A percentile compares a stretch with the other conserved stretches of the same genome.
Conservation (phyloP, 2,888 invertebrate genomes). For the Mantis religiosa region DNA sequence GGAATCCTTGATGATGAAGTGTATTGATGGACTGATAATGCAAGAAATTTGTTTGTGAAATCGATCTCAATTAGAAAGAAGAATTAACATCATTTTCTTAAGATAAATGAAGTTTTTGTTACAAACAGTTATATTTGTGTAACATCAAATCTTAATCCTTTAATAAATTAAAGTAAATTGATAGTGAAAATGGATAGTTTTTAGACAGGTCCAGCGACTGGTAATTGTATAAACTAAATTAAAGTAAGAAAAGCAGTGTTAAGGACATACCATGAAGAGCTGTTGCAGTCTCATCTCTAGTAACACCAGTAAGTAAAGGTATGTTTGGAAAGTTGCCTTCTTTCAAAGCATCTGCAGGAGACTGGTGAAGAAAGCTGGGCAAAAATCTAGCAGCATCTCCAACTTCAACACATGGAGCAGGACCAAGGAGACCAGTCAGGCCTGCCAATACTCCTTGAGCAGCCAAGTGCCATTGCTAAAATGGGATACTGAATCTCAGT, state of each 20-base stretch:
- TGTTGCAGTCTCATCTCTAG: constrained; percentile 65
- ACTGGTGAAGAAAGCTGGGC: constrained; percentile 60
- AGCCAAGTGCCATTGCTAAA: constrained; percentile 44
- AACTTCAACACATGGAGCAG: constrained; percentile 67
- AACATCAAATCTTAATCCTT: too few relatives aligned
- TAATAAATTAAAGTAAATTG: background rate
- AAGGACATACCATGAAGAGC: constrained; percentile 53
- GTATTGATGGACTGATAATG: too few relatives aligned
- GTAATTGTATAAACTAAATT: background rate
- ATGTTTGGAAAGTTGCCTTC: constrained; percentile 53
- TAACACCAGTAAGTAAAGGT: constrained; percentile 69
- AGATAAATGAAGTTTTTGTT: too few relatives aligned
- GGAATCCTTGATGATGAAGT: too few relatives aligned
- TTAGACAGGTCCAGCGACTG: too few relatives aligned
- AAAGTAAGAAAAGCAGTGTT: background rate
- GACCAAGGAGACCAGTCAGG: constrained; percentile 54
- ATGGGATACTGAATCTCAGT: too few relatives aligned
- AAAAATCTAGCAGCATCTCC: constrained; percentile 60
- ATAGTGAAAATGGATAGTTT: background rate
- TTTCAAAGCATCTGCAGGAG: constrained; percentile 58
- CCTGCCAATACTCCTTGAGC: constrained; percentile 60
- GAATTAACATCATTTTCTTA: too few relatives aligned
- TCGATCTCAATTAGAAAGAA: too few relatives aligned
- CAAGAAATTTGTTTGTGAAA: too few relatives aligned
- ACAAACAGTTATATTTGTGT: too few relatives aligned